phyloP scores from a whole-genome alignment of 1,140 invertebrate species.

The Euwallacea similis region DNA sequence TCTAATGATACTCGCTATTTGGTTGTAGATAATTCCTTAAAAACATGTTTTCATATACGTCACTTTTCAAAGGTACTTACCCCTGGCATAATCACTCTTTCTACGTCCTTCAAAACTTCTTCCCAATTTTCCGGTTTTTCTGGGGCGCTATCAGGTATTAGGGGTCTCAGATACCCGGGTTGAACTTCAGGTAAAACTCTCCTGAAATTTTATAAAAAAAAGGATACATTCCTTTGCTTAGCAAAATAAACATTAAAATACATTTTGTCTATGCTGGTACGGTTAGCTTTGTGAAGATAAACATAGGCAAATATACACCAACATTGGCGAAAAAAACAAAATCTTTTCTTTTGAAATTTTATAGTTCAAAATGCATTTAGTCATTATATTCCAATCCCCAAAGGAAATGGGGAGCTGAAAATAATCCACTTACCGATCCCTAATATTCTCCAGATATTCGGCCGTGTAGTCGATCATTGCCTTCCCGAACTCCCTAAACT shows the following conservation, averaged over 20 bases:
- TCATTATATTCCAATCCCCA: not conserved
- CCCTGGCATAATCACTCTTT: conserved; percentile 95
- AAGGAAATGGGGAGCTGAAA: not conserved
- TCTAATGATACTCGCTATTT: no score
- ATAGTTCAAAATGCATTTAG: not conserved
- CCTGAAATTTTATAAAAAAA: conserved; percentile 58
- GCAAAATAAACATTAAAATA: no score
- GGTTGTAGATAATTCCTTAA: no score
- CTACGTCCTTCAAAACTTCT: conserved; percentile 87
- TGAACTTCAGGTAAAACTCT: conserved; percentile 78
- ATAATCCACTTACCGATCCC: conserved; percentile 68
- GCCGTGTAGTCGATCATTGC: conserved; percentile 81
- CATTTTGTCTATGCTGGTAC: not conserved
- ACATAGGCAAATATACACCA: no score
- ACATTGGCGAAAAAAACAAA: no score
- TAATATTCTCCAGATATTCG: conserved; percentile 82
- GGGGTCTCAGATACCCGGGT: conserved; percentile 80
- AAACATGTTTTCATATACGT: no score
- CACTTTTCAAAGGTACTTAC: conserved; percentile 53
- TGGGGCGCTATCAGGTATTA: conserved; percentile 83
- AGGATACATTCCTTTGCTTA: conserved; percentile 6
- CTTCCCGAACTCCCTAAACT: conserved; percentile 77
- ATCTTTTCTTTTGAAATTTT: no score
- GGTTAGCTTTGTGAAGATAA: no score
- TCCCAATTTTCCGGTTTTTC: conserved; percentile 83